Conservation (phyloP, 2,113 vertebrate genomes). For the Cyphotilapia sp. region DNA sequence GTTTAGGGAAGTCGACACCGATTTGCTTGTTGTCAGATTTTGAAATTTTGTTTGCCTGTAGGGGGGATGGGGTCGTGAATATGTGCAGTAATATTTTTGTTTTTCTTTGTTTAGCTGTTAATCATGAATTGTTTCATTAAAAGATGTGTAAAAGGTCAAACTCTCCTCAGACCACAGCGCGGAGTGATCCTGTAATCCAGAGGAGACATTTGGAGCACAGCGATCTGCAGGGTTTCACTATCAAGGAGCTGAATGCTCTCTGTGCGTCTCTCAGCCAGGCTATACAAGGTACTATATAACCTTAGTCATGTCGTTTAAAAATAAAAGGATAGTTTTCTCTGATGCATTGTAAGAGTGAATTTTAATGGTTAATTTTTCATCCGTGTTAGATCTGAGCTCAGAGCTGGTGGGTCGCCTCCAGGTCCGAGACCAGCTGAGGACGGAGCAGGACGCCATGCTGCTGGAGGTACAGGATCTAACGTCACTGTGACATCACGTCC, state of each 20-base stretch:
- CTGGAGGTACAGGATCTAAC: constrained; percentile 78
- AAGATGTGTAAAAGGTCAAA: background rate
- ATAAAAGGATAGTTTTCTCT: background rate
- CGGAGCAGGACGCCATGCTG: constrained; percentile 77
- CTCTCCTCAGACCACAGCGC: background rate
- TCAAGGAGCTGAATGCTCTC: constrained; percentile 56
- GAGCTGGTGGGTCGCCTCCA: constrained; percentile 73
- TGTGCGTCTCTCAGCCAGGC: constrained; percentile 57
- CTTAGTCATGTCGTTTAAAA: background rate
- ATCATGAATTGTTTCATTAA: fast-evolving
- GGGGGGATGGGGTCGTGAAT: fast-evolving
- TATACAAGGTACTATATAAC: constrained; percentile 57
- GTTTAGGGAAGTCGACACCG: fast-evolving
- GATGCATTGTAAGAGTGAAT: background rate
- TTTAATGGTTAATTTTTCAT: fast-evolving
- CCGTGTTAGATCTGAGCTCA: constrained; percentile 65
- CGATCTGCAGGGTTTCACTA: constrained; percentile 50
- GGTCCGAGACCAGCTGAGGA: constrained; percentile 73
- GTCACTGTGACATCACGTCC: constrained; percentile 43
- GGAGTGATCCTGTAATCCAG: background rate
- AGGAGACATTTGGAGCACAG: constrained; percentile 36
- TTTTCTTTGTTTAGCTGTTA: background rate
- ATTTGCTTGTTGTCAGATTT: background rate
- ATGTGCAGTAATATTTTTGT: background rate
- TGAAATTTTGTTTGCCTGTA: background rate